Conservation (phyloP, 2,113 vertebrate species). For the Eptesicus fuscus region DNA sequence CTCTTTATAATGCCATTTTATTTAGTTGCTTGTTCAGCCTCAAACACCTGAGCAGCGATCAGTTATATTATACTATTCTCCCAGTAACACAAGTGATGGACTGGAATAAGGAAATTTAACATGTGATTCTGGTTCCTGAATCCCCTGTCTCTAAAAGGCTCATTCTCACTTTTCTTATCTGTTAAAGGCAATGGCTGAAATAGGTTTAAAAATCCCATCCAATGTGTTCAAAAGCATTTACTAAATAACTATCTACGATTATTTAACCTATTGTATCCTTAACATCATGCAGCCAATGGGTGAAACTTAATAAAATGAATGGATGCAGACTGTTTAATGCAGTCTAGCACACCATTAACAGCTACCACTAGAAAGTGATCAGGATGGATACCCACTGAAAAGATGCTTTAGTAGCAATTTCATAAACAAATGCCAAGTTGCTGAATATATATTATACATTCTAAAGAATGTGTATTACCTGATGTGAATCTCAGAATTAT, state of each 20-base stretch:
- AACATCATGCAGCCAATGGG: background rate
- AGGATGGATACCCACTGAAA: background rate
- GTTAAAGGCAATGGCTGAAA: background rate
- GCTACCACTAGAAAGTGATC: background rate
- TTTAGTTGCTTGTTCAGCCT: background rate
- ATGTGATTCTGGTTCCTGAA: background rate
- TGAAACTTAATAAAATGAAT: background rate
- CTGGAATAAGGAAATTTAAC: background rate
- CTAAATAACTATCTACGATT: background rate
- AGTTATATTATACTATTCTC: background rate
- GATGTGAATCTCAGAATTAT: background rate
- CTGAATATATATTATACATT: background rate
- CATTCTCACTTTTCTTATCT: background rate
- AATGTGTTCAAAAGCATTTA: background rate
- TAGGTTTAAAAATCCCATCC: background rate
- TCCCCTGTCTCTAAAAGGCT: background rate
- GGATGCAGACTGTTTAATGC: background rate
- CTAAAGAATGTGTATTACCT: background rate
- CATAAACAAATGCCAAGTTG: background rate
- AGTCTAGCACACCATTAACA: background rate
- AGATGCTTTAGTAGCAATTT: background rate
- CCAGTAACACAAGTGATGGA: rapidly evolving
- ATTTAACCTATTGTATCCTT: background rate
- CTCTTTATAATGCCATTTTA: background rate
- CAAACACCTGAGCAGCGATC: background rate